A percentile compares a stretch with the other conserved stretches of the same genome.
Conservation (phyloP, 37 sponge, comb jelly and placozoan species). For the Crambe crambe region DNA sequence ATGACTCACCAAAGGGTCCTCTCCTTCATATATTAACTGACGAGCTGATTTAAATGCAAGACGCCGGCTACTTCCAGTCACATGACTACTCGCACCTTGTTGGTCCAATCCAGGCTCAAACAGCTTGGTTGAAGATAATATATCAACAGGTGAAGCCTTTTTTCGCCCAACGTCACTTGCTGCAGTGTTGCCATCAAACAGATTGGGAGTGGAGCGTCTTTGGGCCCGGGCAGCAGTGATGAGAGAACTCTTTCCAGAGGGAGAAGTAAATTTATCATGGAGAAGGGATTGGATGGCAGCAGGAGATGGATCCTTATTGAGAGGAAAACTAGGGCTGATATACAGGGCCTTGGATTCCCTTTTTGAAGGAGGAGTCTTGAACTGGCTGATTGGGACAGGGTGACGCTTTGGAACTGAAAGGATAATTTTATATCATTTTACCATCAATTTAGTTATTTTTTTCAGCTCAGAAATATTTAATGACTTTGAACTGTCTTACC, state of each 20-base stretch:
- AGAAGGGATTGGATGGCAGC: conserved; percentile 44
- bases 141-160: background rate
- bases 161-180: background rate
- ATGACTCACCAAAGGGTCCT: conserved; percentile 5
- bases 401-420: background rate
- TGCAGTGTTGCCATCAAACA: background rate
- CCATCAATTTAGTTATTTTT: no score
- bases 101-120: background rate
- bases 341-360: background rate
- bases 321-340: background rate
- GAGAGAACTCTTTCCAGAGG: background rate
- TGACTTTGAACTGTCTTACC: no score
- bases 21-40: conserved; percentile 20
- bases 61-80: background rate
- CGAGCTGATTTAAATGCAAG: conserved; percentile 1
- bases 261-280: conserved; percentile 21
- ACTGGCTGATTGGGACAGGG: background rate
- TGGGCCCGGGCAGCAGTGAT: background rate
- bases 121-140: background rate
- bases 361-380: conserved; percentile 16
- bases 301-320: conserved; percentile 47
- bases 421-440: no score
- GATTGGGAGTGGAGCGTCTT: background rate
- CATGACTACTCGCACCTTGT: background rate
- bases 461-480: no score